These are phyloP conservation scores for Chironomus riparius DNA, from an alignment of 2,888 invertebrate genomes.

Conservation along the genomic window DNA sequence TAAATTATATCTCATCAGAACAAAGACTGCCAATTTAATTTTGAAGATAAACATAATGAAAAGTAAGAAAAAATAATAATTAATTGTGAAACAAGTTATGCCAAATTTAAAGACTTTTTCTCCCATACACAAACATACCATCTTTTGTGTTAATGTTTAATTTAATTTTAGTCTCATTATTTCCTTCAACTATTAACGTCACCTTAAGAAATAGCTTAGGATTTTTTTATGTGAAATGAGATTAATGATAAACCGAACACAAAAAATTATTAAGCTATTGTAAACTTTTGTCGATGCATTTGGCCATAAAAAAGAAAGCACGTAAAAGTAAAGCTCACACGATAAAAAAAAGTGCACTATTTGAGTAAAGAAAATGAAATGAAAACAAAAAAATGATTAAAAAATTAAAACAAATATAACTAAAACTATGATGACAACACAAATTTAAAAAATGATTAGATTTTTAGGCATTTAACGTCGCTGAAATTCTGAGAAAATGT, in stretches of 20 bases:
- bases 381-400: no score
- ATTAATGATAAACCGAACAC: background rate
- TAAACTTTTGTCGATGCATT: background rate
- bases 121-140: background rate
- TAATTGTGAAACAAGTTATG: constrained; percentile 33
- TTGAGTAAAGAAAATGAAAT: no score
- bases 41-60: background rate
- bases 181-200: no score
- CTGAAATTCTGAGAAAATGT: background rate
- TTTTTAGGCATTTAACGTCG: constrained; percentile 13
- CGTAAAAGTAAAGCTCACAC: background rate
- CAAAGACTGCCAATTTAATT: constrained; percentile 22
- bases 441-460: background rate
- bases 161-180: no score
- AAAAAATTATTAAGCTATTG: background rate
- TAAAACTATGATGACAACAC: no score
- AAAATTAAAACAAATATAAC: no score
- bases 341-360: background rate
- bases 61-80: background rate
- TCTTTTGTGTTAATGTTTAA: background rate
- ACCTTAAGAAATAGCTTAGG: background rate
- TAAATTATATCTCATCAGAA: background rate
- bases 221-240: background rate
- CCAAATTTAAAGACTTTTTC: constrained; percentile 43
- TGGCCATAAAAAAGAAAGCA: background rate